phyloP scores from a whole-genome alignment of 1,140 invertebrate genomes.

The Arctopsyche grandis region DNA sequence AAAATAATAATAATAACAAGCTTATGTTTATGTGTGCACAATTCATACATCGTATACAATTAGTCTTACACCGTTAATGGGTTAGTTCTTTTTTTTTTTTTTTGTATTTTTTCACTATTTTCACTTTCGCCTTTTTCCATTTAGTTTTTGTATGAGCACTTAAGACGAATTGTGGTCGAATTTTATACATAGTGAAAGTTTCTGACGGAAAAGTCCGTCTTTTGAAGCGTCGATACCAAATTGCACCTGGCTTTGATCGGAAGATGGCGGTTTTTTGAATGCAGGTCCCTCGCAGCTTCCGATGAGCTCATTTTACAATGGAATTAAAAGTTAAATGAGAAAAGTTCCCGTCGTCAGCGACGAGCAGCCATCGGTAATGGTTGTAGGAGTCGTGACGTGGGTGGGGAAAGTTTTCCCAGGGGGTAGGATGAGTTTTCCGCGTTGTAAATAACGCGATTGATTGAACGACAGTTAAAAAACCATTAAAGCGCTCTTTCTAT shows the following conservation, averaged over 20 bases:
- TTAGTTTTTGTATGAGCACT: too few relatives aligned
- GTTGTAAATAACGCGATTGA: conserved; percentile 34
- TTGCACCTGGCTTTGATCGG: neutral
- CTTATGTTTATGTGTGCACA: neutral
- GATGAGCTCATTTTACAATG: conserved; percentile 48
- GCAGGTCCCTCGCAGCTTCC: neutral
- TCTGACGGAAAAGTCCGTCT: neutral
- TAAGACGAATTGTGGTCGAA: neutral
- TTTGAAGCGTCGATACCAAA: too few relatives aligned
- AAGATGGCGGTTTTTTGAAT: neutral
- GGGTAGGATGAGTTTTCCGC: conserved; percentile 4
- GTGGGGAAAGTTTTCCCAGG: neutral
- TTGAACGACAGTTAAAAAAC: conserved; percentile 37
- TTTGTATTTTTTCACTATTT: neutral
- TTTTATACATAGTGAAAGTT: neutral
- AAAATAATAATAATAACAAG: neutral
- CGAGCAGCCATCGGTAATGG: neutral
- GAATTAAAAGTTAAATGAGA: conserved; percentile 51
- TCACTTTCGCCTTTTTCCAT: neutral
- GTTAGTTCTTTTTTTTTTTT: neutral
- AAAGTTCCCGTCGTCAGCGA: conserved; percentile 29
- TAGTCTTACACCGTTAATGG: neutral
- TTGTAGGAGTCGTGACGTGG: neutral
- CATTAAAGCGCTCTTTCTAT: neutral
- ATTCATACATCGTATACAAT: neutral